Conservation (phyloP, 2,888 invertebrate species). For the Pyrrhia umbra region DNA sequence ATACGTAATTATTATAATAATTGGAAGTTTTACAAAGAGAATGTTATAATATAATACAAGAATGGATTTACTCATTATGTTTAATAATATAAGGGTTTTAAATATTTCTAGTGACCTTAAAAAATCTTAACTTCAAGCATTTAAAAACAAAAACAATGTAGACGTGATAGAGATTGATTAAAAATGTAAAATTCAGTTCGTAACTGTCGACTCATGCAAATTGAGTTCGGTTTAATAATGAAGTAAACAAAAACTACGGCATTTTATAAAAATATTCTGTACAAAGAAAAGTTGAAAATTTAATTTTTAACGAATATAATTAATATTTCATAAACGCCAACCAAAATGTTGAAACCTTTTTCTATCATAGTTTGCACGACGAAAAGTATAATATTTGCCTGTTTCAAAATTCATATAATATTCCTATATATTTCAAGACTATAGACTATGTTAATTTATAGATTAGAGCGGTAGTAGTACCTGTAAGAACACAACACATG, state of each 20-base stretch:
- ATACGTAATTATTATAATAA: not conserved
- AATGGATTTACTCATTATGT: not conserved
- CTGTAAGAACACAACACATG: not conserved
- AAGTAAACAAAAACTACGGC: conserved; percentile 19
- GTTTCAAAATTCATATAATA: not conserved
- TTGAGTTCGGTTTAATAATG: conserved; percentile 26
- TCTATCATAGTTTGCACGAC: not conserved
- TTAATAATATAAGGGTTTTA: not conserved
- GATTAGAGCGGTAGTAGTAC: too few relatives aligned
- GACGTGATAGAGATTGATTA: conserved; percentile 12
- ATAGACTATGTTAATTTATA: too few relatives aligned
- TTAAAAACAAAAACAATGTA: conserved; percentile 19
- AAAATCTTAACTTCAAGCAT: conserved; percentile 6
- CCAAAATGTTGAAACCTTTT: not conserved
- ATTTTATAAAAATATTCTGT: conserved; percentile 9
- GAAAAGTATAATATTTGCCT: not conserved
- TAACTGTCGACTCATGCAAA: conserved; percentile 17
- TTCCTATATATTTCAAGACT: not conserved
- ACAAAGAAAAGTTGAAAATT: not conserved
- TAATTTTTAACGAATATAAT: conserved; percentile 4
- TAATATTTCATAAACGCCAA: not conserved
- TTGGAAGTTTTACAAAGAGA: not conserved
- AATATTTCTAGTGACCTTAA: not conserved
- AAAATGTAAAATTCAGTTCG: conserved; percentile 5
- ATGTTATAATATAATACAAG: not conserved